Base-by-base conservation (phyloP, 2,797 vertebrate species). In the Phyllotis vaccarum region DNA sequence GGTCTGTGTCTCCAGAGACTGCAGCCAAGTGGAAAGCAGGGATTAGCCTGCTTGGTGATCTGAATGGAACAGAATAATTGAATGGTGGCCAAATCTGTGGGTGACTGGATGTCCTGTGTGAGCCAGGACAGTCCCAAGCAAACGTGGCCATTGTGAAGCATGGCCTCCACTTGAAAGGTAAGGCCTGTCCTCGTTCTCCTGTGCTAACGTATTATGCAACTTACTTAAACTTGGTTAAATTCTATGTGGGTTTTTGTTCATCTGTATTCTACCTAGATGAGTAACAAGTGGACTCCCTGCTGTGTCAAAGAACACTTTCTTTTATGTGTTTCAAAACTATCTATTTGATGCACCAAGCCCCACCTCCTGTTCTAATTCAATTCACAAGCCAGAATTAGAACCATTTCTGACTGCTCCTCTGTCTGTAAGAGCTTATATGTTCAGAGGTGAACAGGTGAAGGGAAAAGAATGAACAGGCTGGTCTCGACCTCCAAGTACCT, bases 1-100 rank as follows among this genome's bases (percentile, higher is more conserved):
- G 27, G 56, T 97, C 94, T 96, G 97, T 97, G 96, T 97, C 97
- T 97, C 96, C 93, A 97, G 97, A 97, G 96, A 97, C 56, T 96
- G 94, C 96, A 98, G 60, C 91, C 97, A 96, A 97, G 97, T 97
- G 97, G 96, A 97, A 98, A 97, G 92, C 37, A n/a, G 64, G 82
- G 46, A 96, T 97, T 96, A 96, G 96, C 92, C 92, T 96, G 96
- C 89, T 92, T 96, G 96, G 96, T 97, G 96, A 96, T 97, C 96
- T 97, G 94, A 97, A 97, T 0, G 94, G 96, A 97, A 95, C 90
- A 93, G 96, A 96, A 85, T 94, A 96, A 94, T 92, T 97, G 96
- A 97, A 89, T 27, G 34, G 40, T 72, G 86, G 96, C 97, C 96
- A 97, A 87, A 91, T 93, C 90, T 72, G 64, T 96, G 93, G 95